Conservation (phyloP, 2,888 invertebrate genomes). For the Erannis defoliaria region DNA sequence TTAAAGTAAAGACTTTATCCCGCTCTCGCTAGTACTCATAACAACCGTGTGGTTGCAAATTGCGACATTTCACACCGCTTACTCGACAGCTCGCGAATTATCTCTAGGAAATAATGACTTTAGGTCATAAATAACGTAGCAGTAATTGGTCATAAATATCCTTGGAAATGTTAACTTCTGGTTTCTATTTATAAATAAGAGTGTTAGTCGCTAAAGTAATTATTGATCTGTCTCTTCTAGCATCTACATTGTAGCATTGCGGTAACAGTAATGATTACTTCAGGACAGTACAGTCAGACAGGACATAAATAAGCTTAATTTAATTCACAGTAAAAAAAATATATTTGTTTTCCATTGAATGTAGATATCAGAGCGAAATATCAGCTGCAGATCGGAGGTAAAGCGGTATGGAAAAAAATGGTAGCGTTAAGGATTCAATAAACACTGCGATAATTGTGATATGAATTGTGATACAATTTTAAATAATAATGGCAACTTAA, state of each 20-base stretch:
- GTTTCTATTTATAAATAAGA: constrained; percentile 27
- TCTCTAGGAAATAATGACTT: constrained; percentile 53
- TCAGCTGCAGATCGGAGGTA: no score
- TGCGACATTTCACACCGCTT: constrained; percentile 61
- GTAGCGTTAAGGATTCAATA: no score
- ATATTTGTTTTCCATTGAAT: no score
- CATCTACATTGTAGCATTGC: background rate
- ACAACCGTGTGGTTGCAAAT: constrained; percentile 48
- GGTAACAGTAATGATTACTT: background rate
- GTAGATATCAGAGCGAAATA: no score
- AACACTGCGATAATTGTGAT: no score
- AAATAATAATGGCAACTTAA: no score
- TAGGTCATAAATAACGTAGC: constrained; percentile 27
- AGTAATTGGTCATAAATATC: constrained; percentile 35
- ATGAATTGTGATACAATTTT: no score
- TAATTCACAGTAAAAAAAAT: no score
- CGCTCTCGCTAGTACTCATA: constrained; percentile 21
- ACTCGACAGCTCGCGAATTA: constrained; percentile 61
- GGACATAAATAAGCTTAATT: no score
- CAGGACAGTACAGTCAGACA: no score
- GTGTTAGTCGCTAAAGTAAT: constrained; percentile 14
- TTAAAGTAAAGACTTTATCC: background rate
- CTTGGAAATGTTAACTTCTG: constrained; percentile 32
- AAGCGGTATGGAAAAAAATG: no score
- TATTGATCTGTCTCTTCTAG: background rate